These are phyloP conservation scores for Tinea trinotella DNA, from an alignment of 2,888 invertebrate species.

Conservation along the genomic window DNA sequence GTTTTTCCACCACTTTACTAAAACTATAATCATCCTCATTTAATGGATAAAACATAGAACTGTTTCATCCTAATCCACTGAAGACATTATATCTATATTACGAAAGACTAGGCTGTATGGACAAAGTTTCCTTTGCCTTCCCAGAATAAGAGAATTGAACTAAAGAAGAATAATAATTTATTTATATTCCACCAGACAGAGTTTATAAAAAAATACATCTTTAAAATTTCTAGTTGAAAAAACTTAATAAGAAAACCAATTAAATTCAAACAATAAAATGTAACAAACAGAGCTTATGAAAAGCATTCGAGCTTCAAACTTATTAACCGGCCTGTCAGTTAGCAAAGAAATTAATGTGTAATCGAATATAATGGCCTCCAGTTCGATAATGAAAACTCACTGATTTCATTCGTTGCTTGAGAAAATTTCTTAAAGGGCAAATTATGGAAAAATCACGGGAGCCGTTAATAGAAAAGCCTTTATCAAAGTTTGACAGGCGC, in stretches of 20 bases:
- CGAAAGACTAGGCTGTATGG: too few species aligned
- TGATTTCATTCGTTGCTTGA: background rate
- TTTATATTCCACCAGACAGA: too few species aligned
- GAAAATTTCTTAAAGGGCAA: background rate
- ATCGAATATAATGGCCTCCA: slow-evolving; percentile 1
- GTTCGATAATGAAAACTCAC: background rate
- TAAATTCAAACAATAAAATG: background rate
- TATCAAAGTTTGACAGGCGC: slow-evolving; percentile 30
- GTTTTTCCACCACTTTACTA: too few species aligned
- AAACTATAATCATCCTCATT: too few species aligned
- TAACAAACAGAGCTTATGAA: background rate
- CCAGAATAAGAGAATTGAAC: too few species aligned
- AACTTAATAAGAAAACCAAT: background rate
- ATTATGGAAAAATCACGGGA: slow-evolving; percentile 16
- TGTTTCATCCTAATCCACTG: too few species aligned
- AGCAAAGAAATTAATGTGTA: slow-evolving; percentile 1
- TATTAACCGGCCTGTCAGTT: background rate
- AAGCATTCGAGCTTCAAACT: background rate
- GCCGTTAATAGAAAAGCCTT: slow-evolving; percentile 27
- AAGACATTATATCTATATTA: too few species aligned
- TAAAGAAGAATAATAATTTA: too few species aligned
- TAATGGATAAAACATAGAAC: too few species aligned
- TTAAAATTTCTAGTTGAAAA: too few species aligned
- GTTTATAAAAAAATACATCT: too few species aligned
- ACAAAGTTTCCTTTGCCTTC: too few species aligned